phyloP scores from a whole-genome alignment of 30 jellyfish, hydroid and myxozoan species.

The Morbakka virulenta region DNA sequence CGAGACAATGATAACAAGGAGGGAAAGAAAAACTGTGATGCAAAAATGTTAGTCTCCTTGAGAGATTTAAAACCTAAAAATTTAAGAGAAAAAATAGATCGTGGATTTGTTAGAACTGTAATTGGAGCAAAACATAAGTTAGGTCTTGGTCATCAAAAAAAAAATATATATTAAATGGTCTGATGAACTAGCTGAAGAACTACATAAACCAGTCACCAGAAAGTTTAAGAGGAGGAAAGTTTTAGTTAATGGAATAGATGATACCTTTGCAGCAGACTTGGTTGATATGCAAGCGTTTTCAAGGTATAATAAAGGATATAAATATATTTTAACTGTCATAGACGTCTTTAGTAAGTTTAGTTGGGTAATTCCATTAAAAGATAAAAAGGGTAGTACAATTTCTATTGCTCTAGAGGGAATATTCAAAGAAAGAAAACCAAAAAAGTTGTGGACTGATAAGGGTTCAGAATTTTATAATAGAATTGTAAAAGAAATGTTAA shows the following conservation, averaged over 20 bases:
- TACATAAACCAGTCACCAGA: slow-evolving; percentile 7
- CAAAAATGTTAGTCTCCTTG: not conserved
- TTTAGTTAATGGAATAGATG: slow-evolving; percentile 11
- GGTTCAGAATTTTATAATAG: slow-evolving; percentile 32
- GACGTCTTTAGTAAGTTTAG: slow-evolving; percentile 14
- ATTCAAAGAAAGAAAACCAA: slow-evolving; percentile 22
- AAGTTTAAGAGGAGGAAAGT: too few species aligned
- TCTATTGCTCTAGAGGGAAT: not conserved
- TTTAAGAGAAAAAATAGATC: not conserved
- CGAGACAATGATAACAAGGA: not conserved
- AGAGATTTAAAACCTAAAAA: not conserved
- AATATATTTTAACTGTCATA: not conserved
- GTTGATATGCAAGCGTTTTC: slow-evolving; percentile 10
- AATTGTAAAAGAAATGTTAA: slow-evolving; percentile 1
- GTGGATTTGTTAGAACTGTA: slow-evolving; percentile 1
- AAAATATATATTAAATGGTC: not conserved
- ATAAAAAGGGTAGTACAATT: not conserved
- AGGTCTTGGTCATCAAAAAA: too few species aligned
- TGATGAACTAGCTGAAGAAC: not conserved
- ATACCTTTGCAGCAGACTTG: slow-evolving; percentile 4
- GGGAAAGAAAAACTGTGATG: not conserved
- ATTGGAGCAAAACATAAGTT: too few species aligned
- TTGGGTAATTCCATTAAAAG: not conserved
- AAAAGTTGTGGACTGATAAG: slow-evolving; percentile 13
- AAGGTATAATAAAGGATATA: not conserved